Evolutionary conservation across 2,888 invertebrate genomes (phyloP), one percentile per base, ranked within the genome.

Genomic region (Ormyrus thymus): DNA sequence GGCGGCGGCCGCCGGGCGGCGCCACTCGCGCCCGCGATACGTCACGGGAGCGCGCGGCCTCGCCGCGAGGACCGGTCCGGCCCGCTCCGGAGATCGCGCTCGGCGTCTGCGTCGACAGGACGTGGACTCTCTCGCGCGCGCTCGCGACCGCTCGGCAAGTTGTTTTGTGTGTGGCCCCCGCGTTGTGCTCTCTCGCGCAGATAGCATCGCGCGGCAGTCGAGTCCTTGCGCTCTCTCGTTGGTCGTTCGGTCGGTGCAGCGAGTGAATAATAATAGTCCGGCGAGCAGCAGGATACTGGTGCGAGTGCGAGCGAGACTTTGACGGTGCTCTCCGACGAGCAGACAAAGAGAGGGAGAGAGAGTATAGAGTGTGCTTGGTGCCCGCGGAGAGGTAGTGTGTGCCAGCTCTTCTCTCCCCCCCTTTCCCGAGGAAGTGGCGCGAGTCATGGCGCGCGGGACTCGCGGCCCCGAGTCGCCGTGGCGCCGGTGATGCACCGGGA

Each of bases 41-140:
- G 50, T 15, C 46, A 51, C 71, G 48, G 43, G 51, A 53, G 72
- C 55, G 46, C 29, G 13, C 59, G 43, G 68, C 65, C n/a, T n/a
- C 10, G 10, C 50, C 11, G 53, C 53, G 15, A 43, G 66, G 48
- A 53, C 46, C 29, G 29, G 29, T 29, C 29, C 29, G 29, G 29
- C 29, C 29, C 4, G 29, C 29, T 29, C 29, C 29, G 66, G 65
- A 74, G 69, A 68, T 68, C 64, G 59, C 66, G 66, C 64, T 72
- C 74, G 69, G 79, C 72, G 68, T 78, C 70, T 61, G 79, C 79
- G 80, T 56, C 55, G 76, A 55, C 69, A 76, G 59, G 72, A 76
- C 76, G 69, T 80, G 71, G 71, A 43, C 51, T 59, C 58, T 15
- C n/a, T n/a, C n/a, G n/a, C n/a, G n/a, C n/a, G n/a, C n/a, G n/a